Percentiles rank a stretch among this genome's conserved stretches.
Conservation (phyloP, 1,140 invertebrate species). For the Bombyx mandarina region DNA sequence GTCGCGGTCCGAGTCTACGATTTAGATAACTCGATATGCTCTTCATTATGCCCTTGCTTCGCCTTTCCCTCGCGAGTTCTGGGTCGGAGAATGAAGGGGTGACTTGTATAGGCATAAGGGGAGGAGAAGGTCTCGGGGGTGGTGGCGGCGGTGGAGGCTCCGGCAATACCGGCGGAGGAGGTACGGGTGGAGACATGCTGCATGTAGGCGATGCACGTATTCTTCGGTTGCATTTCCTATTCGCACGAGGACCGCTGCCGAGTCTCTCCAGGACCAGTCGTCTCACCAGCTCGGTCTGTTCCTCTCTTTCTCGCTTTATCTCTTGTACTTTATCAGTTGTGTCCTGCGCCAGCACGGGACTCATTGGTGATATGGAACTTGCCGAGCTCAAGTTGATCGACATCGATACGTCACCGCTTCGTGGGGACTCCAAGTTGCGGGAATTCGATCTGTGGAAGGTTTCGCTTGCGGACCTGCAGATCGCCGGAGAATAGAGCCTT, state of each 20-base stretch:
- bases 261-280: slow-evolving; percentile 46
- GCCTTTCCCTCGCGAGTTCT: slow-evolving; percentile 69
- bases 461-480: slow-evolving; percentile 48
- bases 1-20: slow-evolving; percentile 47
- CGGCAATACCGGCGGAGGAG: slow-evolving; percentile 14
- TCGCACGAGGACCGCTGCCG: slow-evolving; percentile 24
- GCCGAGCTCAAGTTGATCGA: slow-evolving; percentile 31
- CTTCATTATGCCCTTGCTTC: slow-evolving; percentile 87
- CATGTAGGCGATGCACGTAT: slow-evolving; percentile 22
- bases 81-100: slow-evolving; percentile 72
- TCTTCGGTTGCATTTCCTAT: slow-evolving; percentile 29
- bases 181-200: slow-evolving; percentile 27
- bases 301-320: slow-evolving; percentile 47
- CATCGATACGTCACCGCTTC: slow-evolving; percentile 24
- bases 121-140: slow-evolving; percentile 30
- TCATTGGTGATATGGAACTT: slow-evolving; percentile 29
- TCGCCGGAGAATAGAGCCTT: slow-evolving; percentile 40
- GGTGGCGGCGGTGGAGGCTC: slow-evolving; percentile 15
- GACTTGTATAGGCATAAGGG: slow-evolving; percentile 33
- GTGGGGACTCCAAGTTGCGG: slow-evolving; percentile 20
- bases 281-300: slow-evolving; percentile 54
- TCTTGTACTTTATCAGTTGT: slow-evolving; percentile 47
- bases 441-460: slow-evolving; percentile 35
- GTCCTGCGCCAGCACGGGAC: slow-evolving; percentile 23
- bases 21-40: slow-evolving; percentile 85